Conservation (phyloP, 2,888 invertebrate species). For the Calliphora vomitoria region DNA sequence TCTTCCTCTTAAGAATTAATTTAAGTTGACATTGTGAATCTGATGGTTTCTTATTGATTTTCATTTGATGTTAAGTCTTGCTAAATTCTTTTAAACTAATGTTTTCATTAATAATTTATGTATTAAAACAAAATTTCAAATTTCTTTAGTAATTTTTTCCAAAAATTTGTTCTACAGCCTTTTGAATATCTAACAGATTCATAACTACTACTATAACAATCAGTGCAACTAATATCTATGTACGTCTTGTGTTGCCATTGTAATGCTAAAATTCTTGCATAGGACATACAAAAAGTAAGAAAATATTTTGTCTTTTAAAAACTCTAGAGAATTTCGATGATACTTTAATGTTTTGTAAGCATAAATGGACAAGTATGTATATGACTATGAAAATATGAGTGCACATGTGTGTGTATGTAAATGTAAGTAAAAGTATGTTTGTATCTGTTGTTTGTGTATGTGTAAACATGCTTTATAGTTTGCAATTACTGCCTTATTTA, state of each 20-base stretch:
- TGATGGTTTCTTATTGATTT: too few species aligned
- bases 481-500: conserved; percentile 81
- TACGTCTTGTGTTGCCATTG: neutral
- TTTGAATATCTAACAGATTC: too few species aligned
- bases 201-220: too few species aligned
- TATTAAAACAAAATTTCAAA: too few species aligned
- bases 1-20: too few species aligned
- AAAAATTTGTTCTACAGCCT: too few species aligned
- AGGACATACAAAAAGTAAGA: neutral
- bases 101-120: too few species aligned
- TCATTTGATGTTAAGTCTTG: too few species aligned
- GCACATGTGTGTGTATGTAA: neutral
- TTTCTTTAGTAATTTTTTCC: too few species aligned
- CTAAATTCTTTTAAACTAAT: too few species aligned
- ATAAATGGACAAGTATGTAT: conserved; percentile 27
- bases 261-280: conserved; percentile 17
- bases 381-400: conserved; percentile 40
- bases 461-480: conserved; percentile 72
- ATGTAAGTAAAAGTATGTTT: neutral
- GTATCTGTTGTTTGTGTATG: conserved; percentile 22
- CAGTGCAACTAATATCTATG: too few species aligned
- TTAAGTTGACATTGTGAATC: too few species aligned
- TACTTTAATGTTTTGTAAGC: conserved; percentile 64
- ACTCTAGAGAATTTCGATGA: conserved; percentile 65
- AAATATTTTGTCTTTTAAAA: conserved; percentile 50